These are phyloP conservation scores for Callosobruchus maculatus DNA, from an alignment of 2,888 invertebrate species.

Conservation along the genomic window DNA sequence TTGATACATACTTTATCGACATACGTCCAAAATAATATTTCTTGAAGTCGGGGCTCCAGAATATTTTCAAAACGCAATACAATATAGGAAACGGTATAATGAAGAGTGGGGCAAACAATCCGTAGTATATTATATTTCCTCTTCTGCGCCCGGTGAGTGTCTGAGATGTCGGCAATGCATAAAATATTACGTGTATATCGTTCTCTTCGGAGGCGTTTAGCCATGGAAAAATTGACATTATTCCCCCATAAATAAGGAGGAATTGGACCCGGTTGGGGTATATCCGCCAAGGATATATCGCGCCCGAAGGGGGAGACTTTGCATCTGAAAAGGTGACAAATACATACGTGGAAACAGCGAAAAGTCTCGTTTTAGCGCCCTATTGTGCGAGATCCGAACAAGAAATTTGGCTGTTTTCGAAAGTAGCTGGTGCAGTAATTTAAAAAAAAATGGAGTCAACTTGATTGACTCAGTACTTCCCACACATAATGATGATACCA, in stretches of 20 bases:
- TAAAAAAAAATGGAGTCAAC: not conserved
- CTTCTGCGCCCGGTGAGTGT: not conserved
- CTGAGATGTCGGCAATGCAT: not conserved
- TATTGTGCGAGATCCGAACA: not conserved
- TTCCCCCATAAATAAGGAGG: conserved; percentile 46
- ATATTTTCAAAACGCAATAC: too few relatives aligned
- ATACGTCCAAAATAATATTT: too few relatives aligned
- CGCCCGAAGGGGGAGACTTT: conserved; percentile 20
- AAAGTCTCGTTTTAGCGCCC: conserved; percentile 20
- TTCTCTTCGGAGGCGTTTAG: conserved; percentile 20
- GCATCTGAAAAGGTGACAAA: conserved; percentile 46
- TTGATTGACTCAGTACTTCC: too few relatives aligned
- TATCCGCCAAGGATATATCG: conserved; percentile 17
- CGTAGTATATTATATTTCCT: not conserved
- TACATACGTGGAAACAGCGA: conserved; percentile 21
- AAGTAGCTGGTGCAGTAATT: not conserved
- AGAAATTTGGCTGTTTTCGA: not conserved
- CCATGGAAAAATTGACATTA: conserved; percentile 45
- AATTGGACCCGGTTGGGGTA: conserved; percentile 44
- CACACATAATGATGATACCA: too few relatives aligned
- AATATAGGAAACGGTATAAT: not conserved
- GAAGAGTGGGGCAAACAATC: not conserved
- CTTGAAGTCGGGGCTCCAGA: too few relatives aligned
- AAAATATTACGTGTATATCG: conserved; percentile 2
- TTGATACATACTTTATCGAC: too few relatives aligned